Conservation (phyloP, 2,888 invertebrate species). For the Margaritifera margaritifera region DNA sequence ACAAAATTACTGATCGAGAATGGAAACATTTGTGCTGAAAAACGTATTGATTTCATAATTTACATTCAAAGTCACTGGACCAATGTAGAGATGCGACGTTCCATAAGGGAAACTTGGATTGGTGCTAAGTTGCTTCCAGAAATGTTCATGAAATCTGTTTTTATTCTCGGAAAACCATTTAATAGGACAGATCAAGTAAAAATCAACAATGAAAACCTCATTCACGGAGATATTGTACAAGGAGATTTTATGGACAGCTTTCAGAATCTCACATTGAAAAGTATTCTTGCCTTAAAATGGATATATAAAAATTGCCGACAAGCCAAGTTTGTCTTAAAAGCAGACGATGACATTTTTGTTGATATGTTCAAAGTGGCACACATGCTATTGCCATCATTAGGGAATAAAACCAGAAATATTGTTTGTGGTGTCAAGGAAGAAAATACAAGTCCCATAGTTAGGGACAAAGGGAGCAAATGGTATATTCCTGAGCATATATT, state of each 20-base stretch:
- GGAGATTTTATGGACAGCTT: slow-evolving; percentile 40
- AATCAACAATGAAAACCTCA: slow-evolving; percentile 41
- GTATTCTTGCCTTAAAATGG: slow-evolving; percentile 40
- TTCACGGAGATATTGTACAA: slow-evolving; percentile 45
- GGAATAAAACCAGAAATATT: slow-evolving; percentile 29
- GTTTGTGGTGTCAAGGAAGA: slow-evolving; percentile 46
- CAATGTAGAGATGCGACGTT: slow-evolving; percentile 32
- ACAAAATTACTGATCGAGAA: no score
- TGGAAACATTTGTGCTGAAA: no score
- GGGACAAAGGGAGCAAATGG: slow-evolving; percentile 53
- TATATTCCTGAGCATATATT: slow-evolving; percentile 46
- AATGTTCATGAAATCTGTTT: slow-evolving; percentile 32
- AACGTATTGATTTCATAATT: slow-evolving; percentile 32
- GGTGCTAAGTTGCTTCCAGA: slow-evolving; percentile 22
- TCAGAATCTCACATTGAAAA: slow-evolving; percentile 44
- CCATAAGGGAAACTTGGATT: slow-evolving; percentile 47
- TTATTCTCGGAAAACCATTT: slow-evolving; percentile 40
- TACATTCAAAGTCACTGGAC: slow-evolving; percentile 47
- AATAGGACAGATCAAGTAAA: slow-evolving; percentile 34
- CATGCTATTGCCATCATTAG: slow-evolving; percentile 37
- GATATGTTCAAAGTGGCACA: slow-evolving; percentile 51
- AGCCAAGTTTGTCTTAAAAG: slow-evolving; percentile 47
- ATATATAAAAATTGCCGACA: slow-evolving; percentile 34
- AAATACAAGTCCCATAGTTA: slow-evolving; percentile 43
- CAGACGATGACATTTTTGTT: slow-evolving; percentile 56